Conservation (phyloP, 30 jellyfish, hydroid and myxozoan genomes). For the Cassiopea andromeda region DNA sequence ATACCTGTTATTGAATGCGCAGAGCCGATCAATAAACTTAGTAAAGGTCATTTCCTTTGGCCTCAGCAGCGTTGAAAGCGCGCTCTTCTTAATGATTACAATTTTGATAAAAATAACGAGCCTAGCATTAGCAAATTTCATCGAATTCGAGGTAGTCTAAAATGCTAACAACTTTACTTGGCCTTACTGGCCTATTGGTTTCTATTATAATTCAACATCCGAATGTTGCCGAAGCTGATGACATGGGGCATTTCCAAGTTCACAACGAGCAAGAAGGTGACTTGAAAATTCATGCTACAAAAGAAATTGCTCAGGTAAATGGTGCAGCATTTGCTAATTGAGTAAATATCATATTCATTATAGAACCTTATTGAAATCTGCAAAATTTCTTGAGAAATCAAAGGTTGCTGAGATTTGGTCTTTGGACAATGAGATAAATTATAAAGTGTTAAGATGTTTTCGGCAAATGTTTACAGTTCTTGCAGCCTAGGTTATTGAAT, state of each 20-base stretch:
- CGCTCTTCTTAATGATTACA: constrained; percentile 4
- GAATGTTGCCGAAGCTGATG: constrained; percentile 45
- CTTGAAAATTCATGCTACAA: constrained; percentile 74
- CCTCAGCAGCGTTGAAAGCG: constrained; percentile 26
- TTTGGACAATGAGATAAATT: too few species aligned
- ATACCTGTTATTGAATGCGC: constrained; percentile 71
- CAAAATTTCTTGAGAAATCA: too few species aligned
- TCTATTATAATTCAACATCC: neutral
- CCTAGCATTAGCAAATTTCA: neutral
- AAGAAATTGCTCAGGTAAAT: constrained; percentile 70
- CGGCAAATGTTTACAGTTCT: too few species aligned
- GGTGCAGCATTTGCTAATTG: neutral
- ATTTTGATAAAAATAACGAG: neutral
- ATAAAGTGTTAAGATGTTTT: too few species aligned
- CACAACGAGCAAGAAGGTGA: constrained; percentile 70
- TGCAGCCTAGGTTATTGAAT: too few species aligned
- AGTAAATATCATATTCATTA: too few species aligned
- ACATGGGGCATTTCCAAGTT: constrained; percentile 68
- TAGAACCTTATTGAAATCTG: too few species aligned
- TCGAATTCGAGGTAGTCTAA: neutral
- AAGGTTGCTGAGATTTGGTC: too few species aligned
- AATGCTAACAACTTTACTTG: neutral
- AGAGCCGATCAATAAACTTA: constrained; percentile 38
- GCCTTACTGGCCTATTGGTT: neutral
- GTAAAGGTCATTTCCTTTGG: constrained; percentile 47